phyloP scores from a whole-genome alignment of 2,797 vertebrate species.

The Enteromius argenteus region DNA sequence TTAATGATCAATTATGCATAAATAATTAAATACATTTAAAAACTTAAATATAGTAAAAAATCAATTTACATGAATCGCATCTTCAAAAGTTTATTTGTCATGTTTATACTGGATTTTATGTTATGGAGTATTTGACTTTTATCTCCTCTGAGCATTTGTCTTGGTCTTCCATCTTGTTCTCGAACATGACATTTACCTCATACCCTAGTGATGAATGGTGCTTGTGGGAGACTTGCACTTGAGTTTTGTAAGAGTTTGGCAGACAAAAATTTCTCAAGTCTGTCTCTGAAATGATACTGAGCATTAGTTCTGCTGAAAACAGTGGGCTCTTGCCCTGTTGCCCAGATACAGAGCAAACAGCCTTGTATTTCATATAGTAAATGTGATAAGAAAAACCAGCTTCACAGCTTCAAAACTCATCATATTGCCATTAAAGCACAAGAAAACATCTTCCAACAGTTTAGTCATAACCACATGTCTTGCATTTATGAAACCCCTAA shows the following conservation, averaged over 20 bases:
- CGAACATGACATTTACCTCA: constrained; percentile 36
- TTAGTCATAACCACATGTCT: neutral
- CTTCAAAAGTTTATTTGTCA: neutral
- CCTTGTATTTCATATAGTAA: neutral
- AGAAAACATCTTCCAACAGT: neutral
- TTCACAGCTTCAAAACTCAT: neutral
- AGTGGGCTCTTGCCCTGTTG: constrained; percentile 5
- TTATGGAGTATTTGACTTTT: constrained; percentile 6
- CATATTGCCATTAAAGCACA: neutral
- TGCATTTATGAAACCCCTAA: constrained; percentile 9
- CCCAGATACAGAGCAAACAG: neutral
- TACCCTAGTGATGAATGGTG: constrained; percentile 50
- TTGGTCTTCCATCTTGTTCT: constrained; percentile 34
- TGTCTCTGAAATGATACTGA: constrained; percentile 26
- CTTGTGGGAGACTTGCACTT: constrained; percentile 33
- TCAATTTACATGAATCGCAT: neutral
- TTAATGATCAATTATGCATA: neutral
- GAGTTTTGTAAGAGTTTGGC: constrained; percentile 46
- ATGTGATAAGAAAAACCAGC: neutral
- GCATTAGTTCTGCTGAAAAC: neutral
- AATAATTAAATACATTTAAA: neutral
- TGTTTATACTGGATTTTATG: neutral
- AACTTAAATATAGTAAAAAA: too few species aligned
- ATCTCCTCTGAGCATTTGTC: neutral
- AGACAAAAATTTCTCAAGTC: constrained; percentile 8